Percentiles rank a stretch among this genome's conserved stretches.
phyloP scores from a whole-genome alignment of 2,888 invertebrate genomes.

The Tineola bisselliella region DNA sequence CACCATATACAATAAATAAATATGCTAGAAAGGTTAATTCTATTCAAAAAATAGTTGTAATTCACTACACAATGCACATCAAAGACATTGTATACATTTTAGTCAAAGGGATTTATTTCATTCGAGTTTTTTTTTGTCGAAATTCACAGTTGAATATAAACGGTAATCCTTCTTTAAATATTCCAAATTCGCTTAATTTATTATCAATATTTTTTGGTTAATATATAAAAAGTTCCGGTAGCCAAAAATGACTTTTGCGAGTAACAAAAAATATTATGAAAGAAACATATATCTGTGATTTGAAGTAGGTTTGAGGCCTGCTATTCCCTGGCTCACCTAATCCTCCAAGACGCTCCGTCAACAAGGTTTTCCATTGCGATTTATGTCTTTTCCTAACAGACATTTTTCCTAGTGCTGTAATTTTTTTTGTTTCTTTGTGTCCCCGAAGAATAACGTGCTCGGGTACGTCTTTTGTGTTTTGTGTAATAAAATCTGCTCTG shows the following conservation, averaged over 20 bases:
- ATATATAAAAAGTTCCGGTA: too few relatives aligned
- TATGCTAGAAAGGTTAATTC: too few relatives aligned
- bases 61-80: background rate
- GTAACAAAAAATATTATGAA: background rate
- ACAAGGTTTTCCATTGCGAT: slow-evolving; percentile 13
- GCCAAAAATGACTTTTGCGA: background rate
- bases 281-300: background rate
- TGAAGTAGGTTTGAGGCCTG: background rate
- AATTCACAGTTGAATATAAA: background rate
- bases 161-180: too few relatives aligned
- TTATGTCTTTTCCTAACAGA: slow-evolving; percentile 14
- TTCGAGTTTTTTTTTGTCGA: background rate
- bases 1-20: too few relatives aligned
- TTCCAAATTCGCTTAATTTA: too few relatives aligned
- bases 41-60: background rate
- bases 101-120: background rate
- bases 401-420: slow-evolving; percentile 14
- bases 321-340: slow-evolving; percentile 5
- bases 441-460: slow-evolving; percentile 12
- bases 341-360: slow-evolving; percentile 7
- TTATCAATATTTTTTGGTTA: too few relatives aligned
- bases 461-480: slow-evolving; percentile 17
- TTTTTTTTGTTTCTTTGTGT: slow-evolving; percentile 13
- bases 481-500: slow-evolving; percentile 54
- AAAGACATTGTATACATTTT: background rate